Evolutionary conservation across 2,797 vertebrate species (phyloP), one percentile per base, ranked within the genome.

Genomic region (Jordanella pulchra): DNA sequence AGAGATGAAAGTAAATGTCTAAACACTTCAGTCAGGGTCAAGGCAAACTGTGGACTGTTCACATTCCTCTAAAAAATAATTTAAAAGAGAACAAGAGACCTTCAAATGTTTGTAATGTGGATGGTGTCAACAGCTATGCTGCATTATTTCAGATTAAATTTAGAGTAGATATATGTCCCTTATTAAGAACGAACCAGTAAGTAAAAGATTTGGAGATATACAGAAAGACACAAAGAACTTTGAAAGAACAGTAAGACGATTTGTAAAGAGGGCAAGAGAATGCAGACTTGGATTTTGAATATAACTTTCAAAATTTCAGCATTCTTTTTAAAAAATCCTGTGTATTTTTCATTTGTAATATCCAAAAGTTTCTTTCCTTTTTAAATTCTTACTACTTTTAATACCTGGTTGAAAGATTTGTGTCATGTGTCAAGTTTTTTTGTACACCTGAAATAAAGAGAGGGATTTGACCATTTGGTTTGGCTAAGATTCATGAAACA

Each of bases 1-100:
- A 79, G 72, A 84, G 90, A 91, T 92, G 83, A 92, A 91, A 92
- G 89, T 70, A 83, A 82, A 79, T 18, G 81, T 85, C 85, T 71
- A 67, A 87, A 79, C 75, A 73, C 77, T 81, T 86, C 82, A 80
- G 75, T 83, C 77, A 68, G 78, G 79, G 45, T 32, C 65, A 4
- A 69, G 65, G 79, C 71, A 84, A 81, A 79, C 72, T 71, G 55
- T 55, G 81, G 84, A 75, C 39, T 56, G 74, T 66, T 86, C 48
- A 78, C 86, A 86, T 73, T 74, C 69, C 63, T 83, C 61, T 71
- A 76, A 90, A 88, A 67, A 81, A 44, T 67, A 79, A 75, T 82
- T 77, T 81, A 72, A 75, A 82, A 25, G n/a, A 80, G 66, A 85
- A 86, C 72, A 84, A 81, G 27, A 75, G 75, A 82, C 67, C 47